A percentile compares a stretch with the other conserved stretches of the same genome.
phyloP scores from a whole-genome alignment of 2,113 vertebrate species.

The Callipepla squamata region DNA sequence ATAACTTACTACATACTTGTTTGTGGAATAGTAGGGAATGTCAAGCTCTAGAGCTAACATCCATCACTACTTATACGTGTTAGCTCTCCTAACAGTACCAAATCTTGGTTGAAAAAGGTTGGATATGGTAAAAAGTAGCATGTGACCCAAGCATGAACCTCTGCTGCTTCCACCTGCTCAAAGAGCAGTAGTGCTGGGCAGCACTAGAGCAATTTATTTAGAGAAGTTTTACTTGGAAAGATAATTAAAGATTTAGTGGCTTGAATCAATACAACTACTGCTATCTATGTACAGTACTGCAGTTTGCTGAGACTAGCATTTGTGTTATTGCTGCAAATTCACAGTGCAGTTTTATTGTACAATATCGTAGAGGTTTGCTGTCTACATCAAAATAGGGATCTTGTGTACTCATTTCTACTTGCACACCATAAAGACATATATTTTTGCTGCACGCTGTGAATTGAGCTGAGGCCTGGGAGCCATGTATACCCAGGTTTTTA shows the following conservation, averaged over 20 bases:
- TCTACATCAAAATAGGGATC: not conserved
- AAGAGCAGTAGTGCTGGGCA: not conserved
- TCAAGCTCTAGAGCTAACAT: not conserved
- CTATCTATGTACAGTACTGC: not conserved
- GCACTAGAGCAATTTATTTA: slow-evolving; percentile 26
- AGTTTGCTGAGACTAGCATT: slow-evolving; percentile 14
- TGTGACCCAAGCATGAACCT: not conserved
- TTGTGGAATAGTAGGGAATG: not conserved
- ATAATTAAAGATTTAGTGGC: slow-evolving; percentile 59
- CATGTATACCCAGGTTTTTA: not conserved
- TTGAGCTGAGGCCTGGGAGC: not conserved
- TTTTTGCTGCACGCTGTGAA: not conserved
- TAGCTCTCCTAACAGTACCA: not conserved
- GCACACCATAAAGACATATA: not conserved
- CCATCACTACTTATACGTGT: not conserved
- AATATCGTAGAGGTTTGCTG: not conserved
- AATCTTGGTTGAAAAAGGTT: not conserved
- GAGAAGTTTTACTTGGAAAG: slow-evolving; percentile 46
- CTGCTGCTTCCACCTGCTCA: not conserved
- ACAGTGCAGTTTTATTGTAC: not conserved
- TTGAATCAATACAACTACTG: slow-evolving; percentile 4
- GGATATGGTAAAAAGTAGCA: not conserved
- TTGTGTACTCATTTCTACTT: not conserved
- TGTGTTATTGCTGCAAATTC: slow-evolving; percentile 25
- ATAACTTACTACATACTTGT: not conserved